These are phyloP conservation scores for Apostichopus californicus DNA, from an alignment of 35 echinoderm and acorn worm genomes.

Conservation along the genomic window DNA sequence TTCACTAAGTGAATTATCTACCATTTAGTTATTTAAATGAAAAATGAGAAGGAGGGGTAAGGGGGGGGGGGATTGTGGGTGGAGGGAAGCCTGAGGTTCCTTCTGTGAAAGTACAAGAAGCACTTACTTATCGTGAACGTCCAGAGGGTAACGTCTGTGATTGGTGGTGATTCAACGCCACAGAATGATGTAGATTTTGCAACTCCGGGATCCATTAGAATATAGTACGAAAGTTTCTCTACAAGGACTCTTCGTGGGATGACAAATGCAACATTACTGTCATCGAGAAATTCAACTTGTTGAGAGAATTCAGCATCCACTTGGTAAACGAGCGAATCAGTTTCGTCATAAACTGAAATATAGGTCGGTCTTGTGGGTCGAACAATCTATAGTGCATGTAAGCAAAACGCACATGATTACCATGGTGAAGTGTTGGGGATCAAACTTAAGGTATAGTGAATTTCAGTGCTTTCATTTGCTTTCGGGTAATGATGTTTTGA, in stretches of 20 bases:
- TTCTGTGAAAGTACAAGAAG: neutral
- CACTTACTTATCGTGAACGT: slow-evolving; percentile 31
- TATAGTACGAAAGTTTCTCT: slow-evolving; percentile 1
- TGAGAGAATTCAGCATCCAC: neutral
- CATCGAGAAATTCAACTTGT: slow-evolving; percentile 32
- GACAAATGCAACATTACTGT: neutral
- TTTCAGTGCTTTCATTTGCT: neutral
- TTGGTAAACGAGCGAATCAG: neutral
- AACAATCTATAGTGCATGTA: slow-evolving; percentile 4
- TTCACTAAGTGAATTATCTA: no score
- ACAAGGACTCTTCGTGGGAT: slow-evolving; percentile 3
- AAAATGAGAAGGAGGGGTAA: no score
- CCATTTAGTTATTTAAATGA: no score
- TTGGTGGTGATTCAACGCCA: slow-evolving; percentile 29
- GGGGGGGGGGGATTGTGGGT: no score
- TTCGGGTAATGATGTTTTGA: no score
- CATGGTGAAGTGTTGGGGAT: no score
- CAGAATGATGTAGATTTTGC: slow-evolving; percentile 23
- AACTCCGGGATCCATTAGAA: slow-evolving; percentile 40
- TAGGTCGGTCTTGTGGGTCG: slow-evolving; percentile 12
- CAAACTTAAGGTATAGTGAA: no score
- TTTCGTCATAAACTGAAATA: slow-evolving; percentile 8
- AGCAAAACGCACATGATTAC: no score
- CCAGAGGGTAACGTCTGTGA: slow-evolving; percentile 18
- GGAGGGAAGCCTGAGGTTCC: no score